Evolutionary conservation across 2,888 invertebrate species (phyloP).

Genomic region (Oxyteleia sp.): DNA sequence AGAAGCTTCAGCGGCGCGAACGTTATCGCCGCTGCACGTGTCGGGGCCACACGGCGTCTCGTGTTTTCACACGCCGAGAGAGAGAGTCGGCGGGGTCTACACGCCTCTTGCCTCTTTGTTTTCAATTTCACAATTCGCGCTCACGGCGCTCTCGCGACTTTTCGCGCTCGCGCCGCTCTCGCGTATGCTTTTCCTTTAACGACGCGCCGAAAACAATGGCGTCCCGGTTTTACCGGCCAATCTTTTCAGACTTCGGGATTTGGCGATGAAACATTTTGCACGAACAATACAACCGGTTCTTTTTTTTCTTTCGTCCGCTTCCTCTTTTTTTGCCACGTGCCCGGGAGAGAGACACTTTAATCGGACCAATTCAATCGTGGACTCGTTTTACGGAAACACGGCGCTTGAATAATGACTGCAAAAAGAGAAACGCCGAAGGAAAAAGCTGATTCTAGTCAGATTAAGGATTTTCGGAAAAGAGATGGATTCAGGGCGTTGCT

Average conservation of each 20-base stretch:
- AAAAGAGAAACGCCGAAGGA: slow-evolving; percentile 48
- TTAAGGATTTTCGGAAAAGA: slow-evolving; percentile 46
- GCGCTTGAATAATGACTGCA: slow-evolving; percentile 60
- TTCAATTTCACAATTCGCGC: slow-evolving; percentile 64
- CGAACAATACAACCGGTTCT: slow-evolving; percentile 36
- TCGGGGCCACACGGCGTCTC: slow-evolving; percentile 50
- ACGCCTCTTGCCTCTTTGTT: slow-evolving; percentile 36
- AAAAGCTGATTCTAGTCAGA: slow-evolving; percentile 56
- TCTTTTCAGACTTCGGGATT: slow-evolving; percentile 23
- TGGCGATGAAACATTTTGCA: slow-evolving; percentile 39
- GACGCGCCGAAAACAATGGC: slow-evolving; percentile 48
- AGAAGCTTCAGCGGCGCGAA: slow-evolving; percentile 10
- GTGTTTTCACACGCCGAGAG: slow-evolving; percentile 60
- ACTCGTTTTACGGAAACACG: slow-evolving; percentile 64
- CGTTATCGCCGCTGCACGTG: slow-evolving; percentile 45
- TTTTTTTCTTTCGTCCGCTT: too few species aligned
- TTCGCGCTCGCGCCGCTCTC: slow-evolving; percentile 42
- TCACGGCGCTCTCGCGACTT: slow-evolving; percentile 36
- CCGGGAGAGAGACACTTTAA: slow-evolving; percentile 50
- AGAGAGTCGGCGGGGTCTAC: slow-evolving; percentile 29
- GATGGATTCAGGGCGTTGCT: not conserved
- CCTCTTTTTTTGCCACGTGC: slow-evolving; percentile 2
- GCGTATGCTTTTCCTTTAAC: slow-evolving; percentile 39
- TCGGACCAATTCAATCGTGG: slow-evolving; percentile 62
- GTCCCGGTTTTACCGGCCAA: slow-evolving; percentile 39